Conservation (phyloP, 2,888 invertebrate genomes). For the Ganaspis brasiliensis region DNA sequence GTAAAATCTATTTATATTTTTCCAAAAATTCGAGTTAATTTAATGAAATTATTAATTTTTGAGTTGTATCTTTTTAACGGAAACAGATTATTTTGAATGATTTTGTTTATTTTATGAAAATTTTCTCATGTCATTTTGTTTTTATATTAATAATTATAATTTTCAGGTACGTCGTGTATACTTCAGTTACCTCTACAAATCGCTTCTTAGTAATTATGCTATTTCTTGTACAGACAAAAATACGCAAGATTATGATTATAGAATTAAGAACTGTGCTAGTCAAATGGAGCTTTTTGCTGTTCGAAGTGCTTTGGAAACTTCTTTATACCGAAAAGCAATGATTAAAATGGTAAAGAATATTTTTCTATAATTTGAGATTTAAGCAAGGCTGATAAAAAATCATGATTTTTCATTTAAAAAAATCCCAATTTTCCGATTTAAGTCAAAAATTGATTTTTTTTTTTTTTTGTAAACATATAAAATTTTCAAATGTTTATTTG, state of each 20-base stretch:
- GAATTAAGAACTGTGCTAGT: conserved; percentile 70
- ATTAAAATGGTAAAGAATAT: conserved; percentile 67
- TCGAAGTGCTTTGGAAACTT: conserved; percentile 68
- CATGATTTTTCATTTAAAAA: too few species aligned
- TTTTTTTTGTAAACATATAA: neutral
- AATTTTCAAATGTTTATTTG: too few species aligned
- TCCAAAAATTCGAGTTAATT: too few species aligned
- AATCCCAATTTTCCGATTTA: too few species aligned
- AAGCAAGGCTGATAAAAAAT: too few species aligned
- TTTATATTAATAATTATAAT: neutral
- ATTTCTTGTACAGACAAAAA: conserved; percentile 65
- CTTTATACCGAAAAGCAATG: conserved; percentile 72
- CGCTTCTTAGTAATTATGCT: conserved; percentile 70
- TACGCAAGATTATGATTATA: conserved; percentile 55
- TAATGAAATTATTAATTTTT: too few species aligned
- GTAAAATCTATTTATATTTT: too few species aligned
- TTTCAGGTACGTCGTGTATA: conserved; percentile 72
- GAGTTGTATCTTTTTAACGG: too few species aligned
- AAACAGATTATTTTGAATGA: too few species aligned
- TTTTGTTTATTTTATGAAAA: too few species aligned
- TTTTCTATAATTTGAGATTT: conserved; percentile 40
- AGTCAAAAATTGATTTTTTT: too few species aligned
- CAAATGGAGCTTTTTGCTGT: conserved; percentile 72
- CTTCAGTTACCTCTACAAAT: conserved; percentile 73
- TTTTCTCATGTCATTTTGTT: neutral